Conservation (phyloP, 2,888 invertebrate genomes). For the Eumerus sabulonum region DNA sequence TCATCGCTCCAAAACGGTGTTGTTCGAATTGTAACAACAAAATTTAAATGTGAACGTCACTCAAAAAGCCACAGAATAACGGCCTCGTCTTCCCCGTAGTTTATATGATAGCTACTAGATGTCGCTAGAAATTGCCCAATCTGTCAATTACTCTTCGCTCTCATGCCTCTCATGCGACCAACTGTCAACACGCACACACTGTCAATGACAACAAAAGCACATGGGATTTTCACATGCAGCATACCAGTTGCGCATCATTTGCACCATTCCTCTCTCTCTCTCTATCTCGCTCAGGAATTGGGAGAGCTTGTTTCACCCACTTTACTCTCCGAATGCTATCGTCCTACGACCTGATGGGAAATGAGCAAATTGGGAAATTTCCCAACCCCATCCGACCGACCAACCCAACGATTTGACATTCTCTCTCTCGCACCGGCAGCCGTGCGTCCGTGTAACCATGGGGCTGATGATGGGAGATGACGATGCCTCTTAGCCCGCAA, state of each 20-base stretch:
- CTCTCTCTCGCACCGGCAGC: conserved; percentile 30
- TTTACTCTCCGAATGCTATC: too few species aligned
- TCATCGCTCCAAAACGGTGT: neutral
- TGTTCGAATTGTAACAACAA: too few species aligned
- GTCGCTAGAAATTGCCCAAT: too few species aligned
- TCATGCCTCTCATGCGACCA: conserved; percentile 17
- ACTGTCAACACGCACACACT: conserved; percentile 9
- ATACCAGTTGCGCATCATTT: conserved; percentile 68
- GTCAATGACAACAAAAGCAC: conserved; percentile 6
- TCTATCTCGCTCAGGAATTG: too few species aligned
- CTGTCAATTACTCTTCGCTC: too few species aligned
- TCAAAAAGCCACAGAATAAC: too few species aligned
- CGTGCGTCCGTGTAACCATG: too few species aligned
- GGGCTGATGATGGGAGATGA: too few species aligned
- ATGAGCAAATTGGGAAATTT: conserved; percentile 59
- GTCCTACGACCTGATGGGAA: conserved; percentile 33
- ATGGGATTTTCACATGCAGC: conserved; percentile 37
- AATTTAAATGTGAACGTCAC: too few species aligned
- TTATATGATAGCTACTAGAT: neutral
- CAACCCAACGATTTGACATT: conserved; percentile 24
- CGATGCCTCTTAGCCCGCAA: conserved; percentile 22
- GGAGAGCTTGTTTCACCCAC: too few species aligned
- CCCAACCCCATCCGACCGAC: conserved; percentile 17
- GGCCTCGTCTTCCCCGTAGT: too few species aligned
- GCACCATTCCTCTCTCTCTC: conserved; percentile 27